Evolutionary conservation across 92 coral and sea anemone genomes (phyloP).

Genomic region (Parazoanthus darwini): DNA sequence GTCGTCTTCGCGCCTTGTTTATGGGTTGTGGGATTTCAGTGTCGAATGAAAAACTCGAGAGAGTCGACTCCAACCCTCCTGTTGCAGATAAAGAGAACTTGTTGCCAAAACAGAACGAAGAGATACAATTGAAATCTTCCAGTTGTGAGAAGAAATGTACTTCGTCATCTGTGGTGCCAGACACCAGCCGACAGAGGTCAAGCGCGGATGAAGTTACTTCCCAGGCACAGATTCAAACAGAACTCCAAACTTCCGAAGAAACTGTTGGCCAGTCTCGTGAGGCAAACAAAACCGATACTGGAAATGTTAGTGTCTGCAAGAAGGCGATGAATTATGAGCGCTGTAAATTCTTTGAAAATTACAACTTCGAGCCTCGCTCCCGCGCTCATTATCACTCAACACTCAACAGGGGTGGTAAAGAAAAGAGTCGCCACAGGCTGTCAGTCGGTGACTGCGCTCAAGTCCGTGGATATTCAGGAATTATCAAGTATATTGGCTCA

Average conservation of each 20-base stretch:
- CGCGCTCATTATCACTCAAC: conserved; percentile 9
- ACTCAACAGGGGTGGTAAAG: background rate
- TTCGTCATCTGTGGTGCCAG: background rate
- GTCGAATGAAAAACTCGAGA: too few relatives aligned
- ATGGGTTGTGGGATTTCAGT: conserved; percentile 32
- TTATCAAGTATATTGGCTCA: conserved; percentile 61
- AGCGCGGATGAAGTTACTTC: conserved; percentile 7
- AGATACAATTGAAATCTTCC: background rate
- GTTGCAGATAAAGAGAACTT: background rate
- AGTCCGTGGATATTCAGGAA: conserved; percentile 76
- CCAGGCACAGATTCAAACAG: background rate
- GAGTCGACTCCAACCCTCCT: background rate
- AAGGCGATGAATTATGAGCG: conserved; percentile 33
- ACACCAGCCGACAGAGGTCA: background rate
- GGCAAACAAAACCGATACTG: background rate
- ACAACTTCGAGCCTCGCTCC: conserved; percentile 3
- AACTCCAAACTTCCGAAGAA: background rate
- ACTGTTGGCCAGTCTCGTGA: background rate
- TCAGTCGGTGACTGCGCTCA: conserved; percentile 65
- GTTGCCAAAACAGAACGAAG: background rate
- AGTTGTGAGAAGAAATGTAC: background rate
- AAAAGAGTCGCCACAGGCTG: background rate
- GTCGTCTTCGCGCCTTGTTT: background rate
- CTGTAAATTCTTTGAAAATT: conserved; percentile 20
- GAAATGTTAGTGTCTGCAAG: background rate